phyloP scores from a whole-genome alignment of 2,888 invertebrate genomes.

The Cephus spinipes region DNA sequence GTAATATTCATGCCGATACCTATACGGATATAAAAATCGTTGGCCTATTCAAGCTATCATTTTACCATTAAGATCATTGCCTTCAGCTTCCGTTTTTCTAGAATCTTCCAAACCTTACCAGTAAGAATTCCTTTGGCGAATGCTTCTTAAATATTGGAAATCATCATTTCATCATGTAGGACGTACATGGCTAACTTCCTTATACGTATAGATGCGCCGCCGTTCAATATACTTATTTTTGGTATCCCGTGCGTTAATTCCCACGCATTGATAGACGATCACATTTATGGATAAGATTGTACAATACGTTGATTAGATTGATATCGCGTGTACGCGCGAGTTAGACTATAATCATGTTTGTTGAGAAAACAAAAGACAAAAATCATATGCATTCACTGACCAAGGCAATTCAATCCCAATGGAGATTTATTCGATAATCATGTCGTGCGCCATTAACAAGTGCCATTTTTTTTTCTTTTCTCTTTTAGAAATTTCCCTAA shows the following conservation, averaged over 20 bases:
- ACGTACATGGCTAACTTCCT: neutral
- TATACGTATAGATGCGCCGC: neutral
- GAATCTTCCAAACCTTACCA: neutral
- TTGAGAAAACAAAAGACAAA: neutral
- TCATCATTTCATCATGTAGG: neutral
- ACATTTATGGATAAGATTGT: too few relatives aligned
- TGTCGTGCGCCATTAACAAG: neutral
- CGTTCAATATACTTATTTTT: neutral
- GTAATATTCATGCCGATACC: neutral
- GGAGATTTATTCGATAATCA: neutral
- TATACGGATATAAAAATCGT: neutral
- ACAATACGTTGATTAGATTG: neutral
- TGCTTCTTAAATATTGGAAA: neutral
- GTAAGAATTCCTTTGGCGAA: neutral
- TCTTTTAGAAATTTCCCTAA: neutral
- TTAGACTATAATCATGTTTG: neutral
- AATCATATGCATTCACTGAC: neutral
- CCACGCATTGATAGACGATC: neutral
- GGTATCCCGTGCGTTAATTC: neutral
- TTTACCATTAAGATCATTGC: neutral
- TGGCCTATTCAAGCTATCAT: neutral
- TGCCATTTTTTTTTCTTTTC: neutral
- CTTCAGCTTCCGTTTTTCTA: neutral
- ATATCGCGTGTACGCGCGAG: neutral
- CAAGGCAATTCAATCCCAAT: neutral